A percentile compares a stretch with the other conserved stretches of the same genome.
phyloP scores from a whole-genome alignment of 2,888 invertebrate genomes.

The Melangyna quadrimaculata region DNA sequence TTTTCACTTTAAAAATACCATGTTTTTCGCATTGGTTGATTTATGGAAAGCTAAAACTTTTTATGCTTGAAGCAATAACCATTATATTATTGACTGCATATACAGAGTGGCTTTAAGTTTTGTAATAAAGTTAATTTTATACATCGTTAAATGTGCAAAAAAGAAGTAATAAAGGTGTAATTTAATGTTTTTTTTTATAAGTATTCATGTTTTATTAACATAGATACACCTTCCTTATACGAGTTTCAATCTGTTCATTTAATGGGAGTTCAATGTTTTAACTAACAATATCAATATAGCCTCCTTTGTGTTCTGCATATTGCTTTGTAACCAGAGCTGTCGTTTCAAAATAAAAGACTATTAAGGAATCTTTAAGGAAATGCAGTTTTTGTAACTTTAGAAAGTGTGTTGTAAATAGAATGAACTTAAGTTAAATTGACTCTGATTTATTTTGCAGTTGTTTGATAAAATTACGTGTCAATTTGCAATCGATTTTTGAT shows the following conservation, averaged over 20 bases:
- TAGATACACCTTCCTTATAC: neutral
- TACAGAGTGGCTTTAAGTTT: neutral
- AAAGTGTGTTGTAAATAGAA: no score
- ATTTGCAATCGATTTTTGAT: no score
- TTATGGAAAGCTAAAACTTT: neutral
- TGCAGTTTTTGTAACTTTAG: no score
- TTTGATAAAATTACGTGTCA: no score
- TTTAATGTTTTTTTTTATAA: slow-evolving; percentile 2
- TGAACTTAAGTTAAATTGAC: no score
- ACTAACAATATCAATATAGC: slow-evolving; percentile 1
- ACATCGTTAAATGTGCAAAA: slow-evolving; percentile 47
- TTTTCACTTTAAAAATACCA: no score
- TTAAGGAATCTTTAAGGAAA: no score
- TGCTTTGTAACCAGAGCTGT: neutral
- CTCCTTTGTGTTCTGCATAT: neutral
- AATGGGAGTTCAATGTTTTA: slow-evolving; percentile 10
- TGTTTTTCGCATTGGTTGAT: neutral
- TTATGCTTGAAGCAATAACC: neutral
- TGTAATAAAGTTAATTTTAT: slow-evolving; percentile 45
- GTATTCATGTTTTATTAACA: neutral
- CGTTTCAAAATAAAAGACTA: neutral
- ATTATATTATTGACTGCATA: neutral
- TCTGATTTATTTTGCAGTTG: no score
- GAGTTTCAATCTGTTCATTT: neutral
- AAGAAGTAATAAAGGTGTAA: slow-evolving; percentile 46